Percentiles rank a stretch among this genome's conserved stretches.
phyloP scores from a whole-genome alignment of 2,797 vertebrate genomes.

The Chelonia mydas region DNA sequence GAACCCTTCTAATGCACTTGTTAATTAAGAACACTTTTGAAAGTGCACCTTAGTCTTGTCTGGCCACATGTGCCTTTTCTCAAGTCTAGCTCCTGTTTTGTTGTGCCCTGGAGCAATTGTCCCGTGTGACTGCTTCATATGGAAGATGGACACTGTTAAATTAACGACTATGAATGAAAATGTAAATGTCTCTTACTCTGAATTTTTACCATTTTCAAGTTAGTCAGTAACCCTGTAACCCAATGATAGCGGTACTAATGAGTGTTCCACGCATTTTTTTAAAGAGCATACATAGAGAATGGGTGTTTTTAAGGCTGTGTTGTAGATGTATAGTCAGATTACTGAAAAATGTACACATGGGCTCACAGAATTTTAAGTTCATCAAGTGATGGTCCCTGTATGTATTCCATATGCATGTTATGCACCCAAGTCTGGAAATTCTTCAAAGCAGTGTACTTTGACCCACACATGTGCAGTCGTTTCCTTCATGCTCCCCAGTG shows the following conservation, averaged over 20 bases:
- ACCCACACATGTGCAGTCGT: too few relatives aligned
- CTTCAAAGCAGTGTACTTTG: too few relatives aligned
- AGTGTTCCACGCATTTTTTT: neutral
- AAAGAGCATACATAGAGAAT: neutral
- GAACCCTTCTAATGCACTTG: neutral
- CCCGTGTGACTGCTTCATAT: neutral
- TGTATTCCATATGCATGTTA: too few relatives aligned
- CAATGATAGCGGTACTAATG: neutral
- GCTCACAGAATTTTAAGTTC: neutral
- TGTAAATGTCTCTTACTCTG: neutral
- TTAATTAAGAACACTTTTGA: neutral
- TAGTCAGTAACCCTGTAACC: neutral
- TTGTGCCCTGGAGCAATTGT: neutral
- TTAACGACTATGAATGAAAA: neutral
- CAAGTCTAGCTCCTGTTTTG: neutral
- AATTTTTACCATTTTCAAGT: neutral
- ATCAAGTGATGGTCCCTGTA: too few relatives aligned
- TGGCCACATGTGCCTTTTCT: accelerated
- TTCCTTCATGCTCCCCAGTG: too few relatives aligned
- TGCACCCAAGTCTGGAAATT: too few relatives aligned
- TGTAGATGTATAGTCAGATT: neutral
- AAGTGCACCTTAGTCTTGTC: neutral
- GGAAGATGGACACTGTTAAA: neutral
- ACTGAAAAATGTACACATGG: neutral
- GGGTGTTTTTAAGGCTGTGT: neutral